Evolutionary conservation across 2,888 invertebrate species (phyloP).

Genomic region (Sclerodermus sp.): DNA sequence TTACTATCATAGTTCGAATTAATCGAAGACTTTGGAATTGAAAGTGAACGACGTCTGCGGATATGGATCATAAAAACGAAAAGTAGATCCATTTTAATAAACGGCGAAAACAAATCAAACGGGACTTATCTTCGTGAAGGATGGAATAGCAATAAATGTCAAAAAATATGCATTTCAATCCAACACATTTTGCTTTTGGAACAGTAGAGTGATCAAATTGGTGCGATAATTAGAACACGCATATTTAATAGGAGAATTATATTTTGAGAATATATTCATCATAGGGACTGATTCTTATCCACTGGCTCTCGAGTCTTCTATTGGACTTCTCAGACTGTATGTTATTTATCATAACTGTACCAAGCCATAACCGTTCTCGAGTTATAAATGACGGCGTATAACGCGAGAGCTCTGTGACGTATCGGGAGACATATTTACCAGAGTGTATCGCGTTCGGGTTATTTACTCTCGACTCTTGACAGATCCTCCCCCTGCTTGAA

Average conservation of each 20-base stretch:
- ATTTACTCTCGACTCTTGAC: constrained; percentile 22
- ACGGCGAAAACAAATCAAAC: too few species aligned
- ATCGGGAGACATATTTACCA: constrained; percentile 43
- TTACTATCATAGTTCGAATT: constrained; percentile 25
- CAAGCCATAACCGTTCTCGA: constrained; percentile 25
- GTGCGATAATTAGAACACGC: too few species aligned
- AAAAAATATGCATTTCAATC: too few species aligned
- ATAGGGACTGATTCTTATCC: constrained; percentile 10
- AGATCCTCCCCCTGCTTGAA: background rate
- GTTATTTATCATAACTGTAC: constrained; percentile 37
- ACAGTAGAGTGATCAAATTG: too few species aligned
- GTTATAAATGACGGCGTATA: constrained; percentile 35
- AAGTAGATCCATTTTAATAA: too few species aligned
- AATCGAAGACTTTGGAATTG: constrained; percentile 32
- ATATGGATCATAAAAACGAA: constrained; percentile 13
- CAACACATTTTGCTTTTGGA: too few species aligned
- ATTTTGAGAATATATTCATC: constrained; percentile 5
- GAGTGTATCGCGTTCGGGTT: constrained; percentile 34
- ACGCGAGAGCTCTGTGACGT: constrained; percentile 33
- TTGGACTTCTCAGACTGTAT: constrained; percentile 20
- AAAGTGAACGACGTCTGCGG: constrained; percentile 28
- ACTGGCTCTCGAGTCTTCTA: constrained; percentile 6
- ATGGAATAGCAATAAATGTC: too few species aligned
- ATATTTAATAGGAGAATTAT: too few species aligned
- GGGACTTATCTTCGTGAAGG: too few species aligned